These are phyloP conservation scores for Peromyscus aztecus DNA, from an alignment of 2,797 vertebrate species.

Conservation along the genomic window DNA sequence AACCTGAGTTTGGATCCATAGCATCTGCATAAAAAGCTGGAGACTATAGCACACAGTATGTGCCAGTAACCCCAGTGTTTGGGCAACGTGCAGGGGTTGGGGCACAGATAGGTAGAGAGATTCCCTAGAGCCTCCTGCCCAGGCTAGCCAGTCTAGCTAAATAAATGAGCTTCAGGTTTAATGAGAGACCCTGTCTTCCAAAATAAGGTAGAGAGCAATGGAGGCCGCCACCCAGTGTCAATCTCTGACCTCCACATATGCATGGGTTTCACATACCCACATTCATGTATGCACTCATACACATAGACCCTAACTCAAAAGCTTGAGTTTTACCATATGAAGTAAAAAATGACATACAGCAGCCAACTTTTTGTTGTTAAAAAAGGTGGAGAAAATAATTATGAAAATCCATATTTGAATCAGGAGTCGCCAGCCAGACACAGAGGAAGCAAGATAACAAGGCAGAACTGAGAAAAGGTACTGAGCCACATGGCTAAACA, in stretches of 20 bases:
- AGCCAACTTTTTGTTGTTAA: slow-evolving; percentile 12
- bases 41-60: background rate
- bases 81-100: background rate
- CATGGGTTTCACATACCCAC: background rate
- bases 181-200: background rate
- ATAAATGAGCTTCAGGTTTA: background rate
- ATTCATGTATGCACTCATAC: background rate
- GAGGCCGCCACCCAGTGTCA: background rate
- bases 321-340: background rate
- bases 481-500: no score
- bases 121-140: background rate
- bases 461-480: no score
- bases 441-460: no score
- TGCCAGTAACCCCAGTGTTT: background rate
- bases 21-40: background rate
- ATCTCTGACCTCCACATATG: background rate
- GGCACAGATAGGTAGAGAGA: background rate
- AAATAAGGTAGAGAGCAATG: background rate
- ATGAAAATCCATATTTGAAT: background rate
- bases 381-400: background rate
- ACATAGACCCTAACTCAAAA: background rate
- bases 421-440: no score
- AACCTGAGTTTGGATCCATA: background rate
- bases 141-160: background rate
- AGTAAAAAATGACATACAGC: background rate